phyloP scores from a whole-genome alignment of 2,888 invertebrate genomes.

The Frankliniella fusca region DNA sequence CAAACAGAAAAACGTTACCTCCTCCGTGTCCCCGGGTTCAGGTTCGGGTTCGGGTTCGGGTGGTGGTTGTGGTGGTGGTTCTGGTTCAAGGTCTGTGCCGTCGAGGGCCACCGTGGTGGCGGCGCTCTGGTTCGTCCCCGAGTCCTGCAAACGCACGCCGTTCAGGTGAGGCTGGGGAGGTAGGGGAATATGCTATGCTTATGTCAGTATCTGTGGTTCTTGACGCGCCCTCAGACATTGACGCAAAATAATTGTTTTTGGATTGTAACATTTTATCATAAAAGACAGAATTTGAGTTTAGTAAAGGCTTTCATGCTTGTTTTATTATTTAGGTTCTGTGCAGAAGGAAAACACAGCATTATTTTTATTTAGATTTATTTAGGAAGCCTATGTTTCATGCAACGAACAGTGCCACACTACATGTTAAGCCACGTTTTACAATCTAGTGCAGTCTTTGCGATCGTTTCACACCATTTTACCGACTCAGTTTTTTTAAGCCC shows the following conservation, averaged over 20 bases:
- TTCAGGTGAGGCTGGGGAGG: not conserved
- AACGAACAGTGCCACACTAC: conserved; percentile 15
- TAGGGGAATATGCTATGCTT: too few relatives aligned
- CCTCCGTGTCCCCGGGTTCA: conserved; percentile 45
- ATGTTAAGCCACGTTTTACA: not conserved
- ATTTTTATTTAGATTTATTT: not conserved
- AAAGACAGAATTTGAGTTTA: not conserved
- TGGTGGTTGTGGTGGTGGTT: conserved; percentile 3
- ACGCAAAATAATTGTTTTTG: not conserved
- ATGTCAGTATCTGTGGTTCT: too few relatives aligned
- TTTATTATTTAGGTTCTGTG: not conserved
- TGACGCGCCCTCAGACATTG: too few relatives aligned
- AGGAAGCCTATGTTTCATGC: not conserved
- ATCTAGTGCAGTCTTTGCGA: not conserved
- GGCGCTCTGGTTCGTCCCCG: conserved; percentile 2
- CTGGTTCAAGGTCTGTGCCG: not conserved
- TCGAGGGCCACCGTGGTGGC: conserved; percentile 13
- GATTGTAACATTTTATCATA: not conserved
- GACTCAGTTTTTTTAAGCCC: not conserved
- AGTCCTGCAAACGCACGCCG: conserved; percentile 8
- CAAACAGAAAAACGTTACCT: not conserved
- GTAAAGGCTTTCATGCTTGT: not conserved
- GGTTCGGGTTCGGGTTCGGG: not conserved
- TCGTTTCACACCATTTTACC: not conserved
- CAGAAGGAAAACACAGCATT: not conserved